Percentiles rank a stretch among this genome's conserved stretches.
Conservation (phyloP, 2,888 invertebrate species). For the Argyra leucocephala region DNA sequence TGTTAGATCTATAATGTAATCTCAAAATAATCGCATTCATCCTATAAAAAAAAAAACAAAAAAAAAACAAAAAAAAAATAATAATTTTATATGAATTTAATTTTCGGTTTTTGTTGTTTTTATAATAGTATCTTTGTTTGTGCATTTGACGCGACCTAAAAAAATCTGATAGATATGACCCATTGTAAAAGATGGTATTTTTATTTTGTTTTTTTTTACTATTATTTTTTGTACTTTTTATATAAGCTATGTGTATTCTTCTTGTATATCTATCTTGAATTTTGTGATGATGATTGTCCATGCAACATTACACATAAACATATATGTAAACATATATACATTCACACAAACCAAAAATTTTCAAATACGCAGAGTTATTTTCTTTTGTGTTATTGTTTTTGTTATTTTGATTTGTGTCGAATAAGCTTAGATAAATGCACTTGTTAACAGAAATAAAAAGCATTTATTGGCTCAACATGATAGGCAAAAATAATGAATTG, state of each 20-base stretch:
- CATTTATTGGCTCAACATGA: constrained; percentile 6
- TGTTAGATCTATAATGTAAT: not conserved
- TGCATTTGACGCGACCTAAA: not conserved
- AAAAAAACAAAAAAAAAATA: not conserved
- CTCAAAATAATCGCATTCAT: not conserved
- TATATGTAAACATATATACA: not conserved
- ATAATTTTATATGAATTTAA: not conserved
- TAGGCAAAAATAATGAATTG: constrained; percentile 5
- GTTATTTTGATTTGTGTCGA: not conserved
- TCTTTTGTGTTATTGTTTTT: not conserved
- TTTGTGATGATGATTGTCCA: not conserved
- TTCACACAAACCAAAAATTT: no score
- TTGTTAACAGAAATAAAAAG: constrained; percentile 6
- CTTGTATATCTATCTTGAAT: not conserved
- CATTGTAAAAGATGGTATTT: not conserved
- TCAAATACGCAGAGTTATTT: not conserved
- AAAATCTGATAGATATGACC: constrained; percentile 4
- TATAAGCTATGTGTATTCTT: no score
- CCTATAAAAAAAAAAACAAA: not conserved
- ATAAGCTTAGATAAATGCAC: constrained; percentile 3
- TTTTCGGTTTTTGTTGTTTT: not conserved
- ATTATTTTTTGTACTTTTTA: not conserved
- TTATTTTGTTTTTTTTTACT: not conserved
- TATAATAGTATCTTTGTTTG: not conserved
- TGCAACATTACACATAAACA: not conserved